Conservation (phyloP, 2,797 vertebrate genomes). For the Scolopax bukidnonensis region DNA sequence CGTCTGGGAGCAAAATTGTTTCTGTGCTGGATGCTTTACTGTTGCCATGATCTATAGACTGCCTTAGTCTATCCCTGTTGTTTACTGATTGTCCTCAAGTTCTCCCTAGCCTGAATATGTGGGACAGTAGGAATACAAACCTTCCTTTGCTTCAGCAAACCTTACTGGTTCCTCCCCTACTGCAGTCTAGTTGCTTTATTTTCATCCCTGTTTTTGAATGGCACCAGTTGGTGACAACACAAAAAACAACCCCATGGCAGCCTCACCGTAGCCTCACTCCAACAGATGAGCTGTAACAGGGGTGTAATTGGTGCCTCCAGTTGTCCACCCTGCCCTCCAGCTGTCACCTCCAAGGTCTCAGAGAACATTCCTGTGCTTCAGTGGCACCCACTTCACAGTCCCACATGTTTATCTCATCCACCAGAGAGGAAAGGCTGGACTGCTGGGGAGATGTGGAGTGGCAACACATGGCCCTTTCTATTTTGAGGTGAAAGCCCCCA, state of each 20-base stretch:
- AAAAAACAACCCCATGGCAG: neutral
- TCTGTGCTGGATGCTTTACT: neutral
- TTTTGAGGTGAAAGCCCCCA: neutral
- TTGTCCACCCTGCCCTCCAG: neutral
- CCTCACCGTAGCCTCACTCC: fast-evolving
- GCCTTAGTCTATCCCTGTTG: neutral
- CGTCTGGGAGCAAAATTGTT: neutral
- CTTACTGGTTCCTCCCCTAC: neutral
- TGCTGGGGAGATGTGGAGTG: neutral
- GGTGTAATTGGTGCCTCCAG: fast-evolving
- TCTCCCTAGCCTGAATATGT: neutral
- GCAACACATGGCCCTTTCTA: neutral
- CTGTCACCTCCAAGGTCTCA: neutral
- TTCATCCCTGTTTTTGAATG: neutral
- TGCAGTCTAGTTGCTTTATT: neutral
- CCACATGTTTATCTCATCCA: neutral
- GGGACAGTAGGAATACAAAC: neutral
- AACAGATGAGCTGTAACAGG: neutral
- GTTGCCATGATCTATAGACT: neutral
- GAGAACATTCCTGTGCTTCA: neutral
- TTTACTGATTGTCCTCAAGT: neutral
- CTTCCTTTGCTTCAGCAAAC: neutral
- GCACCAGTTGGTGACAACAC: neutral
- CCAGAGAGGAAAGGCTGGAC: neutral
- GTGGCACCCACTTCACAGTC: neutral